phyloP scores from a whole-genome alignment of 1,140 invertebrate genomes.

The Aphelenchoides fujianensis region DNA sequence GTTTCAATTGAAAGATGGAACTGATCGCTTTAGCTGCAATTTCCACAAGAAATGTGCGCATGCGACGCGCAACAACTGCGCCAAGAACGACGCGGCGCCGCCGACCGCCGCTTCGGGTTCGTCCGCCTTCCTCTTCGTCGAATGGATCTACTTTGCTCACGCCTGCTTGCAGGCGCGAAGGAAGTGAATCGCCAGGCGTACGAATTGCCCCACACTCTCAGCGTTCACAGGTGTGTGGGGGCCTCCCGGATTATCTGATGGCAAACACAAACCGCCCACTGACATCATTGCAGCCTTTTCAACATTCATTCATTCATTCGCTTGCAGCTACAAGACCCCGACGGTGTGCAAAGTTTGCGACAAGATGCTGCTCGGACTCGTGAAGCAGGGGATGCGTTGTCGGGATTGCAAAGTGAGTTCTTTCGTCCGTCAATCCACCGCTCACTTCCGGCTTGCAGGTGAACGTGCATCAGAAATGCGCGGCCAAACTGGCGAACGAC shows the following conservation, averaged over 20 bases:
- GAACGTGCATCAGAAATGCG: constrained; percentile 62
- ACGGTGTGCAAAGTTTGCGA: constrained; percentile 62
- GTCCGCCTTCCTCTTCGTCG: constrained; percentile 4
- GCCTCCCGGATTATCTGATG: no score
- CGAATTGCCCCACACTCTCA: constrained; percentile 54
- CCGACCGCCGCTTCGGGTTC: constrained; percentile 9
- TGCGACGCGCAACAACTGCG: constrained; percentile 61
- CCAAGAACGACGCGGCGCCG: constrained; percentile 44
- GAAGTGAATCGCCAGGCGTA: constrained; percentile 17
- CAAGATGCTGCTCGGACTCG: constrained; percentile 56
- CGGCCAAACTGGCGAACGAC: constrained; percentile 42
- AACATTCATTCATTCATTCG: no score
- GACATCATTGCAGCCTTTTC: no score
- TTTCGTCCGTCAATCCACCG: neutral
- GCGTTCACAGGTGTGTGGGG: no score
- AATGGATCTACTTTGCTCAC: constrained; percentile 9
- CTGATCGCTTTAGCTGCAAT: no score
- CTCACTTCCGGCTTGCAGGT: no score
- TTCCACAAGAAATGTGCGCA: constrained; percentile 62
- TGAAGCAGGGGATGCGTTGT: constrained; percentile 60
- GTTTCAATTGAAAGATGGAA: constrained; percentile 22
- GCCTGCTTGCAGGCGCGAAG: constrained; percentile 17
- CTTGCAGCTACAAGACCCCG: constrained; percentile 59
- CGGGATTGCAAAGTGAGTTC: constrained; percentile 57
- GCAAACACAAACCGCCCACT: no score